Evolutionary conservation across 2,797 vertebrate genomes (phyloP), one percentile per base, ranked within the genome.

Genomic region (Phoxinus dragarum): DNA sequence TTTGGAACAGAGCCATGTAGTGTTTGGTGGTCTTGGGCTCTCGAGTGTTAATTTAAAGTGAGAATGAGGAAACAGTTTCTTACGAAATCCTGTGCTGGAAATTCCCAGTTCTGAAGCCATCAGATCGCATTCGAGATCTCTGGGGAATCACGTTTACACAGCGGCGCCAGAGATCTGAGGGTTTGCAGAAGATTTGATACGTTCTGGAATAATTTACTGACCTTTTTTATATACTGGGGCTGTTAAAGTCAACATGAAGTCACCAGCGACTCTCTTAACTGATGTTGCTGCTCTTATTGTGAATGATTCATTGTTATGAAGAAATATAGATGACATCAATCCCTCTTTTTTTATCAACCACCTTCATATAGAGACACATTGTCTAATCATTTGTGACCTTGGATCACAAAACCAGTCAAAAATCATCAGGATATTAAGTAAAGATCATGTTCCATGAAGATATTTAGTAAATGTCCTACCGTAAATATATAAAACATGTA

Each of bases 21-120:
- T 8, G 77, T 79, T 47, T 14, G 40, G 23, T 44, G 27, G 59
- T 47, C 54, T 61, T 47, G 77, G 77, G 59, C 40, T 49, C 77
- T 67, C 36, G 3, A 34, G 77, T 49, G 36, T 66, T 47, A 21
- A 23, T 23, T 34, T 67, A 0, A 67, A 67, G 27, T 67, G 17
- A 23, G 42, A 80, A 31, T 2, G 47, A 64, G 27, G 27, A 67
- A 79, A 34, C 59, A 34, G 78, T 80, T 52, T 68, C 64, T 68
- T 52, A 68, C 8, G 44, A 68, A 80, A 80, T 34, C 27, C 1
- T 16, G 64, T 3, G 8, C 44, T 52, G 64, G 64, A 68, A 80
- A 80, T n/a, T 17, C 44, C 31, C 79, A 4, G 12, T 68, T 36
- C 19, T n/a, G 42, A 27, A 69, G 31, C 19, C 68, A 42, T 38